Conservation (phyloP, 2,888 invertebrate genomes). For the Parapristionchus giblindavisi region DNA sequence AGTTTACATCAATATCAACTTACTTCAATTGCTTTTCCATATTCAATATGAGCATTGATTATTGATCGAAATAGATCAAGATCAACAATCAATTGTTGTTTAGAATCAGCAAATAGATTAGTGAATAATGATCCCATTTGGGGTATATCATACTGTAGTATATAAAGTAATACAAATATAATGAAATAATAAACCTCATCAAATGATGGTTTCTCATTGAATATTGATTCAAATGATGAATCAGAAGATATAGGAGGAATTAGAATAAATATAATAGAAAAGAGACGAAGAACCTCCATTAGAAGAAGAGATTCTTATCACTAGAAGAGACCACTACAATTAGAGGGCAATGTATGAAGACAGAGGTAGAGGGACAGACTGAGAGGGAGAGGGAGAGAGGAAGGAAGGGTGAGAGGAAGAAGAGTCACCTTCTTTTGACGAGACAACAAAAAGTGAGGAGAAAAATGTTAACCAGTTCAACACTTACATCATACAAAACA, state of each 20-base stretch:
- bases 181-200: conserved; percentile 19
- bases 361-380: not conserved
- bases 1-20: conserved; percentile 40
- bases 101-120: conserved; percentile 63
- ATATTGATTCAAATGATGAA: conserved; percentile 21
- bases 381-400: conserved; percentile 3
- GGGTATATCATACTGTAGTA: conserved; percentile 30
- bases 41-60: conserved; percentile 42
- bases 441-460: conserved; percentile 20
- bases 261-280: conserved; percentile 9
- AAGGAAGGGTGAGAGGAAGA: conserved; percentile 26
- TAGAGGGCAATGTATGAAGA: not conserved
- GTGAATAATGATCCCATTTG: conserved; percentile 56
- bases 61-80: conserved; percentile 58
- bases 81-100: conserved; percentile 62
- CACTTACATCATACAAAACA: conserved; percentile 5
- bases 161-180: not conserved
- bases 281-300: conserved; percentile 14
- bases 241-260: not conserved
- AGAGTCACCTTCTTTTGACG: not conserved
- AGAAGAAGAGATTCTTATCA: conserved; percentile 16
- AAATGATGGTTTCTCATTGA: conserved; percentile 4
- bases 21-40: conserved; percentile 42
- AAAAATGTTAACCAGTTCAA: conserved; percentile 31
- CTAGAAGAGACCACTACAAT: conserved; percentile 24